Conservation (phyloP, 2,888 invertebrate genomes). For the Pinctada fucata region DNA sequence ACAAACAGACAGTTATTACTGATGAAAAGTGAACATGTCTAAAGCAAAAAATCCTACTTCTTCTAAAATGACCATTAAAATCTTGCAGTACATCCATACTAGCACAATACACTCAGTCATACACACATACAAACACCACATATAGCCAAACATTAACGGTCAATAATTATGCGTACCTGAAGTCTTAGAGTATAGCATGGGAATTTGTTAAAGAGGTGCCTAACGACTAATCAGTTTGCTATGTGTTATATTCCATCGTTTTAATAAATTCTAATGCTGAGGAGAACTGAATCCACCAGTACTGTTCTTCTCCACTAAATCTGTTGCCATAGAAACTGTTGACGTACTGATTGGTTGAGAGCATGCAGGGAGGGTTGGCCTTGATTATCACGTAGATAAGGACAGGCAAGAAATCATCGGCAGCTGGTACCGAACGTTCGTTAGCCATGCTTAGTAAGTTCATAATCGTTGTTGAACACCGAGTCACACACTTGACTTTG, state of each 20-base stretch:
- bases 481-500: slow-evolving; percentile 88
- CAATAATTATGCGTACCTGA: too few relatives aligned
- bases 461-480: slow-evolving; percentile 95
- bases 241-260: slow-evolving; percentile 88
- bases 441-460: slow-evolving; percentile 90
- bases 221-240: too few relatives aligned
- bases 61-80: too few relatives aligned
- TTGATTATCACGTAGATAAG: slow-evolving; percentile 97
- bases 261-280: slow-evolving; percentile 98
- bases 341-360: slow-evolving; percentile 97
- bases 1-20: too few relatives aligned
- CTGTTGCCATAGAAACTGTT: slow-evolving; percentile 91
- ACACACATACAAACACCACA: too few relatives aligned
- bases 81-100: too few relatives aligned
- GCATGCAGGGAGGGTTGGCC: slow-evolving; percentile 95
- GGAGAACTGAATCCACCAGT: slow-evolving; percentile 99
- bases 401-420: slow-evolving; percentile 96
- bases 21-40: too few relatives aligned
- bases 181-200: too few relatives aligned
- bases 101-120: too few relatives aligned
- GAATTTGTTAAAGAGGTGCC: too few relatives aligned
- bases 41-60: too few relatives aligned
- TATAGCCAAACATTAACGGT: too few relatives aligned
- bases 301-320: slow-evolving; percentile 92
- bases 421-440: slow-evolving; percentile 86